phyloP scores from a whole-genome alignment of 2,888 invertebrate genomes.

The Brenthis ino region DNA sequence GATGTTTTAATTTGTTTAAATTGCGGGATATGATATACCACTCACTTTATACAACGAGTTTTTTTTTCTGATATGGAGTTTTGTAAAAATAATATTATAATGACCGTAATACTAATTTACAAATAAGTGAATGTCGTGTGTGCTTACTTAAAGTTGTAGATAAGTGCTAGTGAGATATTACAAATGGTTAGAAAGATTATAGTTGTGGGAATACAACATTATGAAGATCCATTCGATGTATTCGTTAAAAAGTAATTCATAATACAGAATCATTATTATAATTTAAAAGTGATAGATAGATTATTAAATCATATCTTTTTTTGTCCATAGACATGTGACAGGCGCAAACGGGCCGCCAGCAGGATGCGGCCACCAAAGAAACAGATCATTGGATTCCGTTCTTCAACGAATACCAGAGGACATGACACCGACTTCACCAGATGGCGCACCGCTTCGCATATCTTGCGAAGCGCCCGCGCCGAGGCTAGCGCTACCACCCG shows the following conservation, averaged over 20 bases:
- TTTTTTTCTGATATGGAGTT: neutral
- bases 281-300: constrained; percentile 40
- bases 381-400: constrained; percentile 94
- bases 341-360: constrained; percentile 72
- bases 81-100: constrained; percentile 1
- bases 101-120: neutral
- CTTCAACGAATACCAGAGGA: constrained; percentile 94
- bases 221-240: constrained; percentile 78
- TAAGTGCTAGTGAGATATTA: constrained; percentile 39
- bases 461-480: constrained; percentile 72
- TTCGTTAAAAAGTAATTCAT: constrained; percentile 38
- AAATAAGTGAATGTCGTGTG: constrained; percentile 4
- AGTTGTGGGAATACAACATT: constrained; percentile 73
- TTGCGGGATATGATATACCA: constrained; percentile 46
- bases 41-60: too few relatives aligned
- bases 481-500: constrained; percentile 81
- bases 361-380: constrained; percentile 90
- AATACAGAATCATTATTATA: constrained; percentile 23
- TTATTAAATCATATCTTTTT: constrained; percentile 39
- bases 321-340: constrained; percentile 77
- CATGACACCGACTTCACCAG: constrained; percentile 83
- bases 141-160: constrained; percentile 38
- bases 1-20: constrained; percentile 51
- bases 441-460: constrained; percentile 68
- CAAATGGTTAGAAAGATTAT: constrained; percentile 78